These are phyloP conservation scores for Babylonia areolata DNA, from an alignment of 1,140 invertebrate species.

Conservation along the genomic window DNA sequence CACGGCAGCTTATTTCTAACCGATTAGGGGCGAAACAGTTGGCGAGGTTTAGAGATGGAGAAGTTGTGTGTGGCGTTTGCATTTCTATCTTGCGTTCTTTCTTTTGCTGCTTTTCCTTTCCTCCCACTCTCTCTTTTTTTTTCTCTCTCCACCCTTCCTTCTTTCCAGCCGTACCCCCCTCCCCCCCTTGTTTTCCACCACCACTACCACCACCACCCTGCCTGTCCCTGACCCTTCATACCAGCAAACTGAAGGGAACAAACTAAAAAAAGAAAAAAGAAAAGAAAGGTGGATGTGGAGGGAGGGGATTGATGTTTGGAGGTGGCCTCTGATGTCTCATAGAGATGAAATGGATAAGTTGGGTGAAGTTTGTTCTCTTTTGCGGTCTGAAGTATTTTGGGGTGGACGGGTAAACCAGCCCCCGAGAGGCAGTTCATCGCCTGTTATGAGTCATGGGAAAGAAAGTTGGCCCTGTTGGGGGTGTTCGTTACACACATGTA, in stretches of 20 bases:
- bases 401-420: background rate
- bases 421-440: background rate
- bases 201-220: background rate
- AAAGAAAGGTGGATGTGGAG: too few relatives aligned
- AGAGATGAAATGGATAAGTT: background rate
- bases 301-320: too few relatives aligned
- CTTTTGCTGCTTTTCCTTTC: background rate
- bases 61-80: background rate
- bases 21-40: constrained; percentile 5
- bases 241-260: background rate
- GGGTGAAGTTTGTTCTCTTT: background rate
- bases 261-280: background rate
- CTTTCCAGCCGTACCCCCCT: background rate
- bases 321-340: background rate
- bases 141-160: background rate
- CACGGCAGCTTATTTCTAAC: background rate
- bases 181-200: background rate
- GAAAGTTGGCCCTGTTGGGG: background rate
- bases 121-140: background rate
- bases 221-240: background rate
- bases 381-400: background rate
- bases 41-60: background rate
- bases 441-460: constrained; percentile 2
- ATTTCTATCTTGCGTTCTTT: background rate
- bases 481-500: too few relatives aligned